Evolutionary conservation across 1,140 invertebrate species (phyloP).

Genomic region (Ditylenchus dipsaci): DNA sequence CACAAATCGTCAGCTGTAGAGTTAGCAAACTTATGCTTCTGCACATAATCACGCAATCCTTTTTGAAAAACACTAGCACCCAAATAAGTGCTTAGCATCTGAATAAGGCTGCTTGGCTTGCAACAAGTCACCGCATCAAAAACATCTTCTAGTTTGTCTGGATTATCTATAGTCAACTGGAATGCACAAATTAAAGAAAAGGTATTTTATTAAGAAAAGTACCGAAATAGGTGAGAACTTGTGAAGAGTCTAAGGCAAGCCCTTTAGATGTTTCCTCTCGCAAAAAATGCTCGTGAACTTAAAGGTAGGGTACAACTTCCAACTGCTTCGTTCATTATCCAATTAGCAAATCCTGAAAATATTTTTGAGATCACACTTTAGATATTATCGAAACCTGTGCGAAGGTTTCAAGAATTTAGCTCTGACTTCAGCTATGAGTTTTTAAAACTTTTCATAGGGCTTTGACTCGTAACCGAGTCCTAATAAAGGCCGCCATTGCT

Average conservation of each 20-base stretch:
- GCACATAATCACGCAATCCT: constrained; percentile 88
- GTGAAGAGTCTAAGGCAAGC: constrained; percentile 29
- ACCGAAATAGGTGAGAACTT: constrained; percentile 44
- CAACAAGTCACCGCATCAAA: constrained; percentile 62
- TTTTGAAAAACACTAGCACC: constrained; percentile 80
- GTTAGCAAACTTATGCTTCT: constrained; percentile 79
- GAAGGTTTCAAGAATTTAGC: too few species aligned
- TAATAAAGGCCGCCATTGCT: too few species aligned
- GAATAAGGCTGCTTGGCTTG: constrained; percentile 73
- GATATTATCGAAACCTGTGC: too few species aligned
- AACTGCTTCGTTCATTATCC: constrained; percentile 63
- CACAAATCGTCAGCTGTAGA: constrained; percentile 91
- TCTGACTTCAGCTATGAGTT: too few species aligned
- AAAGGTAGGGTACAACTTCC: constrained; percentile 62
- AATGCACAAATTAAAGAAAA: too few species aligned
- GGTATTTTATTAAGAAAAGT: too few species aligned
- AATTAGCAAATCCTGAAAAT: constrained; percentile 44
- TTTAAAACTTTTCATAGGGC: too few species aligned
- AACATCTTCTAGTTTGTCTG: constrained; percentile 45
- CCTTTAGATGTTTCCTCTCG: constrained; percentile 58
- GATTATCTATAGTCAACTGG: constrained; percentile 58
- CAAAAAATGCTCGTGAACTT: constrained; percentile 68
- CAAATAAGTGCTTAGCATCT: constrained; percentile 92
- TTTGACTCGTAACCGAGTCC: too few species aligned
- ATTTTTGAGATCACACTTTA: too few species aligned